Percentiles rank a stretch among this genome's conserved stretches.
These are phyloP conservation scores for Balaeniceps rex DNA, from an alignment of 2,113 vertebrate genomes.

Conservation along the genomic window DNA sequence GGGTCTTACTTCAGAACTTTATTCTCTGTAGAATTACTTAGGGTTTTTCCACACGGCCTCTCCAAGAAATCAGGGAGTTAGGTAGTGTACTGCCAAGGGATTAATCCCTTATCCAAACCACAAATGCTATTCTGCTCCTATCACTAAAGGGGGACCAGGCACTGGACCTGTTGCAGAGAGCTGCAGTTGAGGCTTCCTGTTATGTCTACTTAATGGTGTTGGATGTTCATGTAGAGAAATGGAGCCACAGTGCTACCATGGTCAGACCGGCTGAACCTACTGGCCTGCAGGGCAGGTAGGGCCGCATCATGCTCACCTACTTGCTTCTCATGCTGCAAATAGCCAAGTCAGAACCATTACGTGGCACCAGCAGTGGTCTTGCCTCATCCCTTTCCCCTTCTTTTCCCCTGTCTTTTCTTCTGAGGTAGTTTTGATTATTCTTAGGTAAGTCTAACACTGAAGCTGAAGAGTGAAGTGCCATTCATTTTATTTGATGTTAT, in stretches of 20 bases:
- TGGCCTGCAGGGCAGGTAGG: not conserved
- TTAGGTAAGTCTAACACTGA: not conserved
- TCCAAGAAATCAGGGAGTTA: not conserved
- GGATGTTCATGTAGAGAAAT: not conserved
- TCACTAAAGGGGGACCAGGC: not conserved
- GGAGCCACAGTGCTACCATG: not conserved
- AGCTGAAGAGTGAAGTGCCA: not conserved
- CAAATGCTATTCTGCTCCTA: not conserved
- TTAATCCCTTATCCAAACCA: not conserved
- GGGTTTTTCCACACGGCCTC: not conserved
- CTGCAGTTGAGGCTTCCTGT: not conserved
- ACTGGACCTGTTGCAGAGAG: not conserved
- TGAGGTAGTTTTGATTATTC: not conserved
- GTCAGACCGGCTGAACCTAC: not conserved
- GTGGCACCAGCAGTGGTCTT: not conserved
- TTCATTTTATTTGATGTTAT: not conserved
- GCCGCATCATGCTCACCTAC: not conserved
- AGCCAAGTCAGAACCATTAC: not conserved
- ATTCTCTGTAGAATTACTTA: not conserved
- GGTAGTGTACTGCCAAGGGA: not conserved
- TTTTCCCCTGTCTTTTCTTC: not conserved
- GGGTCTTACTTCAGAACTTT: not conserved
- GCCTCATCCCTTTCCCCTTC: not conserved
- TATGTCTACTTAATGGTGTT: not conserved
- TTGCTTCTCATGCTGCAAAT: not conserved